Conservation (phyloP, 2,888 invertebrate species). For the Idaea aversata region DNA sequence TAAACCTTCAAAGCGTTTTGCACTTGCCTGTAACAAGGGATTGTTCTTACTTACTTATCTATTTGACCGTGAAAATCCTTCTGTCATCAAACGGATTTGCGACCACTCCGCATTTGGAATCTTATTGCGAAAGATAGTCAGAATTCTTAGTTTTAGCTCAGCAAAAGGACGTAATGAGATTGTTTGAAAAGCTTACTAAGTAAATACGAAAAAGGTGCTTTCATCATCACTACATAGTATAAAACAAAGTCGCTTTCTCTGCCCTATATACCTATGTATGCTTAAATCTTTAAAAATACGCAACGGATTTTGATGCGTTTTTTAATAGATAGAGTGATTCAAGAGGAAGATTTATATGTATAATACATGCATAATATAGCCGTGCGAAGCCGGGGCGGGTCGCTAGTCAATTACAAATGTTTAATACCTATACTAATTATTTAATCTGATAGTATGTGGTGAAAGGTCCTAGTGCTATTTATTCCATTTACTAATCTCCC, state of each 20-base stretch:
- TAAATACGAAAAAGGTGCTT: background rate
- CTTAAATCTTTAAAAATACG: no score
- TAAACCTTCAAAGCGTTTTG: background rate
- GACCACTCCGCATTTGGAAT: background rate
- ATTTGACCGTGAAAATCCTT: conserved; percentile 54
- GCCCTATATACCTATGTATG: no score
- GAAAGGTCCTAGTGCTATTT: background rate
- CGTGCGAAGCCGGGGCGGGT: no score
- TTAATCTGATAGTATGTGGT: no score
- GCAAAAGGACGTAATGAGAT: background rate
- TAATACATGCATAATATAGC: no score
- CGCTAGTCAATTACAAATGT: no score
- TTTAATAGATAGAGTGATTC: no score
- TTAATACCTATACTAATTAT: no score
- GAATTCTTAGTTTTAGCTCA: background rate
- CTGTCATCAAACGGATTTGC: conserved; percentile 37
- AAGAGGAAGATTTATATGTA: no score
- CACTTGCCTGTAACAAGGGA: conserved; percentile 1
- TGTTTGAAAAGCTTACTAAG: background rate
- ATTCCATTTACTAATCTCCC: background rate
- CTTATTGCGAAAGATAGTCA: background rate
- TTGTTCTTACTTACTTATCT: conserved; percentile 36
- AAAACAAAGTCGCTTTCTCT: no score
- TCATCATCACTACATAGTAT: background rate
- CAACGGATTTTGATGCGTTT: no score